These are phyloP conservation scores for Peribatodes rhomboidaria DNA, from an alignment of 2,888 invertebrate genomes.

Conservation along the genomic window DNA sequence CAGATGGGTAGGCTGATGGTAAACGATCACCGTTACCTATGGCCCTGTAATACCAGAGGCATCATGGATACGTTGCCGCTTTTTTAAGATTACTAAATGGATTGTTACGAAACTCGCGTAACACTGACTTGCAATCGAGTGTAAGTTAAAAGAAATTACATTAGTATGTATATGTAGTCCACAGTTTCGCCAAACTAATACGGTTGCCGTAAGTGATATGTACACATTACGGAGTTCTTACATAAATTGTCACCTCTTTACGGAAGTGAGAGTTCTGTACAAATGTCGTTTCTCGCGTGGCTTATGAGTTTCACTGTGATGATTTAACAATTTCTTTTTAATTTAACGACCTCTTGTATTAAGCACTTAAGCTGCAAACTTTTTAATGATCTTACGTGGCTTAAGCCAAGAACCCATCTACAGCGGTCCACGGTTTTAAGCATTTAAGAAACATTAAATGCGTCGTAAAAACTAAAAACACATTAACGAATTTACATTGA, in stretches of 20 bases:
- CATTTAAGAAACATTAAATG: too few species aligned
- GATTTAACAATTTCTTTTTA: constrained; percentile 12
- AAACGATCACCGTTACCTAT: too few species aligned
- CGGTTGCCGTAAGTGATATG: constrained; percentile 8
- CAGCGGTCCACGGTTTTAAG: too few species aligned
- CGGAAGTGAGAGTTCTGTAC: constrained; percentile 40
- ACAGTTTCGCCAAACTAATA: constrained; percentile 2
- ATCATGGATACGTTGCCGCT: too few species aligned
- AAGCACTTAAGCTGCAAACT: not conserved
- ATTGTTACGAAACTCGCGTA: too few species aligned
- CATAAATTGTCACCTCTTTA: constrained; percentile 38
- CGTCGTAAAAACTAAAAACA: too few species aligned
- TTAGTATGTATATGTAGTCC: constrained; percentile 15
- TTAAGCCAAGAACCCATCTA: too few species aligned
- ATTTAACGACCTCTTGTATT: not conserved
- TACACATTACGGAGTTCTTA: constrained; percentile 30
- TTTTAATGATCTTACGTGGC: not conserved
- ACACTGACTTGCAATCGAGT: too few species aligned
- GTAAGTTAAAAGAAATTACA: not conserved
- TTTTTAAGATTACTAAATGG: not conserved
- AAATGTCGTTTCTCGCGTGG: constrained; percentile 13
- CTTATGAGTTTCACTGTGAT: constrained; percentile 28
- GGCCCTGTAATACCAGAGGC: too few species aligned
- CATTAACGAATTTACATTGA: too few species aligned
- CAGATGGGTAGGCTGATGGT: too few species aligned